phyloP scores from a whole-genome alignment of 2,113 vertebrate genomes.

The Cryptotis parvus region DNA sequence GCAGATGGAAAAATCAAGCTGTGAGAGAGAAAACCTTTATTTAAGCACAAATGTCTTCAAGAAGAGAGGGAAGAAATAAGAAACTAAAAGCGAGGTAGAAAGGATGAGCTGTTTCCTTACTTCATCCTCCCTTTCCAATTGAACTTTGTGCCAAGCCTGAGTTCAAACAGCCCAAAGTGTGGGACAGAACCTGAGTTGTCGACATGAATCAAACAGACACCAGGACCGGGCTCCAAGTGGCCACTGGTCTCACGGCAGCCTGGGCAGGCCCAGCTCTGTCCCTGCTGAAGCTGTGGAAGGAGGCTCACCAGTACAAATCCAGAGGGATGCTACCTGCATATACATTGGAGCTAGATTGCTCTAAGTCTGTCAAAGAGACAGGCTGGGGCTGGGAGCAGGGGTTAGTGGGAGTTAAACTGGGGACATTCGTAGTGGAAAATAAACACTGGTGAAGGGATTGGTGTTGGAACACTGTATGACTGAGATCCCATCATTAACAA shows the following conservation, averaged over 20 bases:
- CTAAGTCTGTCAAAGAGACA: neutral
- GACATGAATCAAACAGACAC: neutral
- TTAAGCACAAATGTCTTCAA: conserved; percentile 49
- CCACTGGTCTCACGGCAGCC: neutral
- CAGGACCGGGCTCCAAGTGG: neutral
- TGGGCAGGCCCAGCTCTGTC: neutral
- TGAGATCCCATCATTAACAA: too few species aligned
- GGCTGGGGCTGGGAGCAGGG: too few species aligned
- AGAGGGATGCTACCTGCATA: neutral
- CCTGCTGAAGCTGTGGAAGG: neutral
- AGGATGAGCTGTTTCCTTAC: neutral
- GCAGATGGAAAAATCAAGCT: conserved; percentile 63
- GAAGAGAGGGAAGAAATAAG: conserved; percentile 51
- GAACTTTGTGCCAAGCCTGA: neutral
- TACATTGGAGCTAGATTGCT: neutral
- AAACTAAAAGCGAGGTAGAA: conserved; percentile 23
- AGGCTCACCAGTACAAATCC: neutral
- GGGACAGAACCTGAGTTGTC: neutral
- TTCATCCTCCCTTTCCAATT: neutral
- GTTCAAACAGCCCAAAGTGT: neutral
- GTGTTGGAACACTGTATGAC: too few species aligned
- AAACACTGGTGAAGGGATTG: too few species aligned
- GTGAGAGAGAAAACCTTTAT: conserved; percentile 54
- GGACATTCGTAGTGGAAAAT: too few species aligned
- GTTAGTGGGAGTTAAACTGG: too few species aligned